Percentiles rank a stretch among this genome's conserved stretches.
These are phyloP conservation scores for Malurus cyaneus DNA, from an alignment of 2,113 vertebrate genomes.

Conservation along the genomic window DNA sequence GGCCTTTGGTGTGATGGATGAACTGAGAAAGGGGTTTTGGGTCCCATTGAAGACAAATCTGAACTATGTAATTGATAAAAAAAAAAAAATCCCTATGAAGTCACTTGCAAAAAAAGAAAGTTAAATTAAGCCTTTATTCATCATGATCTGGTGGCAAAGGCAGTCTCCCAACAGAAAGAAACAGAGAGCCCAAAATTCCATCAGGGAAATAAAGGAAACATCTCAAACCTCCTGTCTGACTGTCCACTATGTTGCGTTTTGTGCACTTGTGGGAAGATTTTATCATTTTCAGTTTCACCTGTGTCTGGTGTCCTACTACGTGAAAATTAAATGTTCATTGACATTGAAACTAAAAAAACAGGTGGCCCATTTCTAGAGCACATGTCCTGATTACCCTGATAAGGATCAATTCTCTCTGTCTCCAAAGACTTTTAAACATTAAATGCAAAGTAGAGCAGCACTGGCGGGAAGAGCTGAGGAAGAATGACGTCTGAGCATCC, in stretches of 20 bases:
- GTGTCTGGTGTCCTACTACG: background rate
- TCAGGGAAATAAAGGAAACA: background rate
- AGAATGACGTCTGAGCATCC: background rate
- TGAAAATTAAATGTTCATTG: background rate
- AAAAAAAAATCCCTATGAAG: no score
- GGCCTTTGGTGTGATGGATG: background rate
- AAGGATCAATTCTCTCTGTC: background rate
- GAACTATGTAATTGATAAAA: background rate
- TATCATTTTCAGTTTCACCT: background rate
- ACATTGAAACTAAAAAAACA: background rate
- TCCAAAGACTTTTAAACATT: conserved; percentile 5
- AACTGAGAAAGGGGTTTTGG: background rate
- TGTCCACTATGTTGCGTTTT: background rate
- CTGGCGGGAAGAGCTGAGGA: background rate
- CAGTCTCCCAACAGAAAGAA: background rate
- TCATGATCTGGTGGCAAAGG: background rate
- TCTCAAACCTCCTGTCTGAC: background rate
- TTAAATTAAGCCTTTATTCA: background rate
- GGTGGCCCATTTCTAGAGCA: background rate
- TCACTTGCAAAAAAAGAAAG: background rate
- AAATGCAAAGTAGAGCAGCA: conserved; percentile 27
- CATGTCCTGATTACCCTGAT: background rate
- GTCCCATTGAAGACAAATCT: background rate
- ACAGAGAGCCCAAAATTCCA: background rate
- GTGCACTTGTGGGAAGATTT: background rate